phyloP scores from a whole-genome alignment of 2,888 invertebrate genomes.

The Octonoba sinensis region DNA sequence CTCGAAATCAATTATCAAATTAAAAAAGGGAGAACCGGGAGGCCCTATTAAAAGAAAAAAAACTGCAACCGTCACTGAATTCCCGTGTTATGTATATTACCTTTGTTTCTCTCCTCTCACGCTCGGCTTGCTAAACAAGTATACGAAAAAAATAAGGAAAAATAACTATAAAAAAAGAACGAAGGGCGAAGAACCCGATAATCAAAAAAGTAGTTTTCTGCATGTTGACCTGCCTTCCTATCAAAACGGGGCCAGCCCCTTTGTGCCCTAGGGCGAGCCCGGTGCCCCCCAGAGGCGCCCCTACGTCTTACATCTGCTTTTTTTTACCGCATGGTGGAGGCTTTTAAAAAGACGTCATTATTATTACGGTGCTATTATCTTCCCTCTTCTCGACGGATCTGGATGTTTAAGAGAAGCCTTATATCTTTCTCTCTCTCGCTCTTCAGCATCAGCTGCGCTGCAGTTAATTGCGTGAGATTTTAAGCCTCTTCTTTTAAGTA shows the following conservation, averaged over 20 bases:
- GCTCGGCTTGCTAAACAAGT: slow-evolving; percentile 3
- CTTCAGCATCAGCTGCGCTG: slow-evolving; percentile 3
- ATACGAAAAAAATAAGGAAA: slow-evolving; percentile 15
- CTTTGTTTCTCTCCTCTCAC: slow-evolving; percentile 49
- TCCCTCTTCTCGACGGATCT: neutral
- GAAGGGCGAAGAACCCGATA: neutral
- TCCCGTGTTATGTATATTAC: slow-evolving; percentile 51
- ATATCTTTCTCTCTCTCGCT: slow-evolving; percentile 5
- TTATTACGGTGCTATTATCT: slow-evolving; percentile 57
- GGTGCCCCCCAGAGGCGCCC: slow-evolving; percentile 16
- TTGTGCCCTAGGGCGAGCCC: slow-evolving; percentile 25
- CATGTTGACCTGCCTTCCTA: slow-evolving; percentile 61
- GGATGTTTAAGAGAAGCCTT: no score
- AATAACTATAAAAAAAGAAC: slow-evolving; percentile 29
- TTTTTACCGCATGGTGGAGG: slow-evolving; percentile 6
- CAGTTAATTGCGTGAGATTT: slow-evolving; percentile 19
- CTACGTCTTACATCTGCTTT: slow-evolving; percentile 12
- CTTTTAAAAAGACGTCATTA: slow-evolving; percentile 59
- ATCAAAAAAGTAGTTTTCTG: slow-evolving; percentile 18
- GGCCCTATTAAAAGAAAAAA: neutral
- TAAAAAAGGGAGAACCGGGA: neutral
- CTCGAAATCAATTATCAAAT: slow-evolving; percentile 51
- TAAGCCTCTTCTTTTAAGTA: neutral
- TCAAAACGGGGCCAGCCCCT: slow-evolving; percentile 60
- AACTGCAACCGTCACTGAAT: neutral